These are phyloP conservation scores for Phasia obesa DNA, from an alignment of 2,888 invertebrate species.

Conservation along the genomic window DNA sequence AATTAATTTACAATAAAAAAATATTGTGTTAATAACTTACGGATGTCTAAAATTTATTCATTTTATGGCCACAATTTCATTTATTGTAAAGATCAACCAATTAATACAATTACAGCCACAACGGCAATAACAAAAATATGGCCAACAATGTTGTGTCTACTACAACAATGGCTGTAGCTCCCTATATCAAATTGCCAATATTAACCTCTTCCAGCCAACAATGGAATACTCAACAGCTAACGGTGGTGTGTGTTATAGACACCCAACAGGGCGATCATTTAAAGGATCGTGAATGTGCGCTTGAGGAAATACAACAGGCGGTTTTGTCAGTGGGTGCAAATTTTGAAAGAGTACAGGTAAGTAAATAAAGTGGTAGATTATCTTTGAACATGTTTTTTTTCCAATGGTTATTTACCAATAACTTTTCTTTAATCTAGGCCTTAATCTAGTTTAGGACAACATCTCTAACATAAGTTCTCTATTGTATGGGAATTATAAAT, in stretches of 20 bases:
- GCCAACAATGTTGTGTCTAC: slow-evolving; percentile 59
- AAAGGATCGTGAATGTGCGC: slow-evolving; percentile 89
- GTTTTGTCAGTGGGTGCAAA: slow-evolving; percentile 91
- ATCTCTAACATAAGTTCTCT: too few species aligned
- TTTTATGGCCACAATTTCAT: slow-evolving; percentile 31
- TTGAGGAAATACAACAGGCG: slow-evolving; percentile 92
- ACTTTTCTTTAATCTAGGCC: too few species aligned
- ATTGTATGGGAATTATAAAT: too few species aligned
- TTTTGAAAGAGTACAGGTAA: slow-evolving; percentile 92
- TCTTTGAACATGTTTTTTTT: too few species aligned
- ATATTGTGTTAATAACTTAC: background rate
- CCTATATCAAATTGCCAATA: slow-evolving; percentile 49
- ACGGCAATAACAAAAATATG: slow-evolving; percentile 48
- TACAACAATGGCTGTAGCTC: slow-evolving; percentile 40
- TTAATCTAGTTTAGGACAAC: too few species aligned
- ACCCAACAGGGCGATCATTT: slow-evolving; percentile 87
- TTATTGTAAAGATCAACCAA: slow-evolving; percentile 12
- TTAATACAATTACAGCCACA: slow-evolving; percentile 8
- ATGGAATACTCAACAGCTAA: slow-evolving; percentile 59
- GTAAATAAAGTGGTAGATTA: too few species aligned
- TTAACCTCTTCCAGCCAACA: slow-evolving; percentile 18
- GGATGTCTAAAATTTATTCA: slow-evolving; percentile 21
- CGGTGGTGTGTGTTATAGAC: slow-evolving; percentile 93
- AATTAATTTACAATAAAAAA: slow-evolving; percentile 15
- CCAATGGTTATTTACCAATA: too few species aligned